Evolutionary conservation across 2,797 vertebrate species (phyloP).

Genomic region (Nyctalus aviator): DNA sequence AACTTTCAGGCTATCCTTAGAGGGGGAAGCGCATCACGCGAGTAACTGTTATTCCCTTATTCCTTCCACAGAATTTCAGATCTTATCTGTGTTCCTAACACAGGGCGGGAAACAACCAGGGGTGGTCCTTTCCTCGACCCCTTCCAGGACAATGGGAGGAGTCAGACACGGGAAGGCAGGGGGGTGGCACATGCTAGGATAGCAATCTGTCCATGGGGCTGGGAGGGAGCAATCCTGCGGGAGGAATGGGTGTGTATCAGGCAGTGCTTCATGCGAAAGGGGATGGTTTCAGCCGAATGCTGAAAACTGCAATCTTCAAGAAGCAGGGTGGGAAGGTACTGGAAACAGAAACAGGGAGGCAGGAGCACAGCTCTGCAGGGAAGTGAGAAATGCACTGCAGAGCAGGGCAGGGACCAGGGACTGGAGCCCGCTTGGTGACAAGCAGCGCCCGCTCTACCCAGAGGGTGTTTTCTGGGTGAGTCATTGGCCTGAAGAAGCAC

Average conservation of each 20-base stretch:
- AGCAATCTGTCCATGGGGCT: too few relatives aligned
- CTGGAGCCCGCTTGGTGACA: neutral
- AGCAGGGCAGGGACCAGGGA: neutral
- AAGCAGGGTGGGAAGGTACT: neutral
- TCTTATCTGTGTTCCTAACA: neutral
- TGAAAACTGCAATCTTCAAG: neutral
- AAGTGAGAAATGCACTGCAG: neutral
- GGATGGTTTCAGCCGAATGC: neutral
- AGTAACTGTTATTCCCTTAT: neutral
- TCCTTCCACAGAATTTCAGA: neutral
- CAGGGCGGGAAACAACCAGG: neutral
- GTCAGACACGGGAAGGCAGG: neutral
- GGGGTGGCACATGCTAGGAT: fast-evolving
- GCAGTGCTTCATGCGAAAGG: neutral
- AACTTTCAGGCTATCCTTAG: neutral
- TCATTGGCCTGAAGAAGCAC: neutral
- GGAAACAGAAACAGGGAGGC: neutral
- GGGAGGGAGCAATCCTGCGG: neutral
- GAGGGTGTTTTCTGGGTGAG: neutral
- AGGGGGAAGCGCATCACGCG: neutral
- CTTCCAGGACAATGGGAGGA: neutral
- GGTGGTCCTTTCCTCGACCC: neutral
- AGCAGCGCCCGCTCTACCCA: neutral
- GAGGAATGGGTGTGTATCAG: neutral
- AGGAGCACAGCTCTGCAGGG: neutral